Evolutionary conservation across 2,113 vertebrate species (phyloP), one percentile per base, ranked within the genome.

Genomic region (Chaetodon trifascialis): DNA sequence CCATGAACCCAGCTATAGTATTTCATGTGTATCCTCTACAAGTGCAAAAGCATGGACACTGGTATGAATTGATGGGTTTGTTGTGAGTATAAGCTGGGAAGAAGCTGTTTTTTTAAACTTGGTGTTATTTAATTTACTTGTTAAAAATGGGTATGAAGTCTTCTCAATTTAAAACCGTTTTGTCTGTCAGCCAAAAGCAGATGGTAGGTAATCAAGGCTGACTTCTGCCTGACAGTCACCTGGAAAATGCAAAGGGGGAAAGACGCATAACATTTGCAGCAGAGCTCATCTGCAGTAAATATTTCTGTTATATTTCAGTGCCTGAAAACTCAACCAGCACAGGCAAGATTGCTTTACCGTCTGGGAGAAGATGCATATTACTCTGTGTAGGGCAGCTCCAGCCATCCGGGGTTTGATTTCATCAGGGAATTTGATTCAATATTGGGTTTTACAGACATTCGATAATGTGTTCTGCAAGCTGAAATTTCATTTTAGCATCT

Each of bases 381-480:
- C 65, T 79, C 49, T 51, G 54, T 55, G 63, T 49, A 63, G 69
- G 60, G 52, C 73, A 79, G 64, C 65, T 75, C 30, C 80, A 83
- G 49, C 36, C 76, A 79, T 76, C 76, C 56, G n/a, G 44, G 81
- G 36, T 79, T 54, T 79, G 76, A 88, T 89, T 89, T 86, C 84
- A 80, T 91, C 86, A 63, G 84, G 82, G 84, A 71, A 71, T 87
- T 73, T 87, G 75, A 85, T 85, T 79, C 69, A 82, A 84, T 88
- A 85, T 60, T 80, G 64, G 72, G 66, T 74, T 73, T 81, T 47
- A 80, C 76, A 80, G 88, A 86, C 66, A 63, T 80, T 58, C 17
- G 52, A 88, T 86, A 76, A 83, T 90, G 66, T 72, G 65, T 52
- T 84, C 85, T 56, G 75, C 72, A 73, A 73, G 74, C 34, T 38